Conservation (phyloP, 2,888 invertebrate genomes). For the Drosophila yooni region DNA sequence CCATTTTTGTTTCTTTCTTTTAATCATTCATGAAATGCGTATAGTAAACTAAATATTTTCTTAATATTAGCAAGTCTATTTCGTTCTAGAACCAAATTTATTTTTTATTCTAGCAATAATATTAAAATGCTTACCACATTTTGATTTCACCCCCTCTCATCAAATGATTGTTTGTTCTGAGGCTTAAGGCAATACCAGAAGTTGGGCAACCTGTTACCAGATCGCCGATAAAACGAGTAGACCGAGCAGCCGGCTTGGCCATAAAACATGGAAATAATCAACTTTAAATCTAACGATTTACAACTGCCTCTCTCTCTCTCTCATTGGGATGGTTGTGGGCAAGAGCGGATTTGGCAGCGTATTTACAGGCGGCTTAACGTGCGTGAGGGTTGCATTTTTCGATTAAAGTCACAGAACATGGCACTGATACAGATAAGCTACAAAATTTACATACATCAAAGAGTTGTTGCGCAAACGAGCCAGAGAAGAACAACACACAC, state of each 20-base stretch:
- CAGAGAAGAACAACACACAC: constrained; percentile 13
- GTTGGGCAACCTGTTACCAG: constrained; percentile 57
- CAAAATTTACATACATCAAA: constrained; percentile 72
- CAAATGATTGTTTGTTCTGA: constrained; percentile 43
- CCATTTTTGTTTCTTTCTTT: too few relatives aligned
- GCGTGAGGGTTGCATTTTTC: constrained; percentile 66
- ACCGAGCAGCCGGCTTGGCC: constrained; percentile 27
- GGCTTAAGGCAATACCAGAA: constrained; percentile 40
- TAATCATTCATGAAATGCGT: not conserved
- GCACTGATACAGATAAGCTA: constrained; percentile 68
- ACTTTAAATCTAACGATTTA: constrained; percentile 66
- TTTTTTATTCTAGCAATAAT: not conserved
- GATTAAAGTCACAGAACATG: constrained; percentile 62
- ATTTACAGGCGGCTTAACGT: constrained; percentile 63
- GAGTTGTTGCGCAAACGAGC: constrained; percentile 49
- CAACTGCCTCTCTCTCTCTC: constrained; percentile 30
- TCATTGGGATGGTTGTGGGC: constrained; percentile 13
- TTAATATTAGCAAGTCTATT: not conserved
- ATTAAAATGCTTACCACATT: not conserved
- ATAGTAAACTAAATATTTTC: not conserved
- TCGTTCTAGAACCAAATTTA: not conserved
- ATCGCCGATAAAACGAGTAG: constrained; percentile 43
- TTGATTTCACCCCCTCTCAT: not conserved
- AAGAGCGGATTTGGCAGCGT: constrained; percentile 55
- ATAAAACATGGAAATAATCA: constrained; percentile 62